A percentile compares a stretch with the other conserved stretches of the same genome.
Evolutionary conservation across 2,888 invertebrate genomes (phyloP).

Genomic region (Idaea biselata): DNA sequence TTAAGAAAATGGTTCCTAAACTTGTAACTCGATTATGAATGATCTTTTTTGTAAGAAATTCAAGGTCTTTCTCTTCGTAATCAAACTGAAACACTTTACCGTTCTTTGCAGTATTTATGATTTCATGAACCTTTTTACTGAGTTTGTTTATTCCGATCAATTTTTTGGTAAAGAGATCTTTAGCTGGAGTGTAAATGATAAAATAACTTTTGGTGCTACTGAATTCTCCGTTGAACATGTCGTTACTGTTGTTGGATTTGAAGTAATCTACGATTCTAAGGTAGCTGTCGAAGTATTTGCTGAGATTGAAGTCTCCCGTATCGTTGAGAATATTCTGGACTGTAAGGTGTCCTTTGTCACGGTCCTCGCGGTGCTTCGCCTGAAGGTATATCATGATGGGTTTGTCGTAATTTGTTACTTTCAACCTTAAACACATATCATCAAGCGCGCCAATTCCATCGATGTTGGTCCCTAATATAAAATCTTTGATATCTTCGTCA

Average conservation of each 20-base stretch:
- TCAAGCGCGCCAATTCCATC: constrained; percentile 44
- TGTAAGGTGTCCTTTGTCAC: constrained; percentile 34
- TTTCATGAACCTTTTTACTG: constrained; percentile 28
- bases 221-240: constrained; percentile 39
- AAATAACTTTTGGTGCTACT: constrained; percentile 34
- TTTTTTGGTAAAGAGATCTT: constrained; percentile 32
- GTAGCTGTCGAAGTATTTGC: constrained; percentile 42
- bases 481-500: constrained; percentile 32
- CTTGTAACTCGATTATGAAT: constrained; percentile 32
- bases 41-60: constrained; percentile 31
- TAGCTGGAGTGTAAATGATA: constrained; percentile 41
- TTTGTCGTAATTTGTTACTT: constrained; percentile 22
- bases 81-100: constrained; percentile 35
- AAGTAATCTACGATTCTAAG: constrained; percentile 39
- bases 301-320: constrained; percentile 34
- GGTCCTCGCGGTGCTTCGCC: constrained; percentile 42
- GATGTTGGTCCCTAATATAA: constrained; percentile 40
- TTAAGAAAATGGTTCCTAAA: constrained; percentile 35
- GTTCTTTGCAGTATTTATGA: constrained; percentile 30
- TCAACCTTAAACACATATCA: constrained; percentile 40
- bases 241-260: constrained; percentile 25
- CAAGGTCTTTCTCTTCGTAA: constrained; percentile 28
- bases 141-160: constrained; percentile 18
- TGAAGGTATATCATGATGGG: constrained; percentile 38
- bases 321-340: constrained; percentile 31